Conservation (phyloP, 2,113 vertebrate genomes). For the Osmerus eperlanus region DNA sequence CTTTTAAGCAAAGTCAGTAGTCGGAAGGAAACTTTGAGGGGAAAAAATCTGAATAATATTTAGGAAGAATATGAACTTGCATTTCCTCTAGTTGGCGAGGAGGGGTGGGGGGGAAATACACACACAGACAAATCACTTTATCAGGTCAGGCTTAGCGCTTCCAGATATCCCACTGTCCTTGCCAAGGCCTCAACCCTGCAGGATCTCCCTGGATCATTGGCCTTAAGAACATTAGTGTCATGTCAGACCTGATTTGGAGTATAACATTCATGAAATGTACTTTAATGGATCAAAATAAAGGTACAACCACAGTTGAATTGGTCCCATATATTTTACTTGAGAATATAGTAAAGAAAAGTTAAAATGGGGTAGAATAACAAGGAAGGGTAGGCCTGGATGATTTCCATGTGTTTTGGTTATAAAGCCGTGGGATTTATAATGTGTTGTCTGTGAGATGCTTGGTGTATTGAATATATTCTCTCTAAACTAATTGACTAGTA, state of each 20-base stretch:
- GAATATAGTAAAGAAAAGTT: not conserved
- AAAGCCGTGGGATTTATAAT: conserved; percentile 70
- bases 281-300: not conserved
- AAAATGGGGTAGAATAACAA: conserved; percentile 42
- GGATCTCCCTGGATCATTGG: conserved; percentile 43
- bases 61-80: conserved; percentile 39
- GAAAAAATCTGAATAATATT: conserved; percentile 57
- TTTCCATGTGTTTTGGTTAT: conserved; percentile 44
- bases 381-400: conserved; percentile 59
- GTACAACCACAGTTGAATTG: no score
- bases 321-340: no score
- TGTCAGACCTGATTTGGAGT: not conserved
- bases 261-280: not conserved
- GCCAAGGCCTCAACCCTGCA: conserved; percentile 38
- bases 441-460: conserved; percentile 68
- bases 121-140: conserved; percentile 38
- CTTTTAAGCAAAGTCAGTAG: conserved; percentile 61
- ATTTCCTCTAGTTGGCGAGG: conserved; percentile 12
- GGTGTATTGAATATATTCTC: conserved; percentile 76
- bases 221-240: conserved; percentile 34
- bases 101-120: conserved; percentile 30
- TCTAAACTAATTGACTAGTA: conserved; percentile 80
- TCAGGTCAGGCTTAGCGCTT: conserved; percentile 51
- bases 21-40: conserved; percentile 47
- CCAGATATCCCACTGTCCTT: conserved; percentile 30